Percentiles rank a stretch among this genome's conserved stretches.
phyloP scores from a whole-genome alignment of 1,140 invertebrate genomes.

The Drosophila paulistorum region DNA sequence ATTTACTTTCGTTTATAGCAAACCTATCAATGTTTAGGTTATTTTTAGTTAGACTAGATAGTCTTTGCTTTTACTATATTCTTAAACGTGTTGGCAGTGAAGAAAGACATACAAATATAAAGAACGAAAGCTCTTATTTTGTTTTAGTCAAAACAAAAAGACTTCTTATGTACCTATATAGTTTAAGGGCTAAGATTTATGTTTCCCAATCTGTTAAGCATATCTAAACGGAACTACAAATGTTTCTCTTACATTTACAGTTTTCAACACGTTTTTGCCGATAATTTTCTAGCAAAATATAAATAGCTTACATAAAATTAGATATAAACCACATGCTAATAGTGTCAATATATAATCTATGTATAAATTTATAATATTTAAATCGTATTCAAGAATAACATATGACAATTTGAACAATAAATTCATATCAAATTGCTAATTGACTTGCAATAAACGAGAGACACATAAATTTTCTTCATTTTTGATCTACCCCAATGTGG shows the following conservation, averaged over 20 bases:
- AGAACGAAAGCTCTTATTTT: too few relatives aligned
- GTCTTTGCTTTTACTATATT: too few relatives aligned
- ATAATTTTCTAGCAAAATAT: not conserved
- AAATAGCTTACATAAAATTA: not conserved
- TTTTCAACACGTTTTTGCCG: not conserved
- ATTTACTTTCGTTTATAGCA: too few relatives aligned
- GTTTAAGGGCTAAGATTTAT: too few relatives aligned
- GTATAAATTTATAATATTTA: too few relatives aligned
- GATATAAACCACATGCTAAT: not conserved
- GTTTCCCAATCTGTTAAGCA: too few relatives aligned
- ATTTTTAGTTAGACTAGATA: too few relatives aligned
- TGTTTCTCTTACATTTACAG: not conserved
- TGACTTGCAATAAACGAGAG: not conserved
- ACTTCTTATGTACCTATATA: too few relatives aligned
- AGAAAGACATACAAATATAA: too few relatives aligned
- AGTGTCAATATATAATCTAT: not conserved
- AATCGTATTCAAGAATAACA: not conserved
- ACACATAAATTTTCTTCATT: conserved; percentile 22
- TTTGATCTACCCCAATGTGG: conserved; percentile 23
- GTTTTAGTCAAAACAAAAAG: too few relatives aligned
- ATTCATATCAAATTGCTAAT: not conserved
- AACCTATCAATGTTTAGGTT: too few relatives aligned
- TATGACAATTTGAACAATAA: not conserved
- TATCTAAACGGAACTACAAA: not conserved
- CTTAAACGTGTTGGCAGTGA: too few relatives aligned